Evolutionary conservation across 2,113 vertebrate species (phyloP).

Genomic region (Leptobrachium leishanense): DNA sequence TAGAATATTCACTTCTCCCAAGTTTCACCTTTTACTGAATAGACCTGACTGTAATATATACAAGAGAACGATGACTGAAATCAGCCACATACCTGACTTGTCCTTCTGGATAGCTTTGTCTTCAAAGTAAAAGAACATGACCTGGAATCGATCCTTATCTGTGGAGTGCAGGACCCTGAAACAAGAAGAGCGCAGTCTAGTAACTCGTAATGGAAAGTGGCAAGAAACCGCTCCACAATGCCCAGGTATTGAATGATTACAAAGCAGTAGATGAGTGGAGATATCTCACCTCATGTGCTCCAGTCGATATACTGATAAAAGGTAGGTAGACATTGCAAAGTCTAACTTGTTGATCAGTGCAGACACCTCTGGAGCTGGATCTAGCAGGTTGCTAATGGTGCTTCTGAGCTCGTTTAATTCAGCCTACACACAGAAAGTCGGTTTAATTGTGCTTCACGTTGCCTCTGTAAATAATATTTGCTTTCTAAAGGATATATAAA

Average conservation of each 20-base stretch:
- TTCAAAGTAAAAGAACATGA: conserved; percentile 97
- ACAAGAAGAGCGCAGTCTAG: background rate
- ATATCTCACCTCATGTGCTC: conserved; percentile 88
- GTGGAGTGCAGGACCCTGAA: conserved; percentile 86
- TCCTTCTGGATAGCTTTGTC: conserved; percentile 98
- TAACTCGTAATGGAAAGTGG: too few species aligned
- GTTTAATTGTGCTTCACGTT: too few species aligned
- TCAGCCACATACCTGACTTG: conserved; percentile 79
- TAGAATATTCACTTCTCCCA: too few species aligned
- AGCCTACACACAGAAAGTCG: conserved; percentile 67
- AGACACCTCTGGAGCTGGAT: conserved; percentile 87
- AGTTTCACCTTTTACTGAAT: too few species aligned
- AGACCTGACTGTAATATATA: too few species aligned
- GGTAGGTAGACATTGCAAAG: conserved; percentile 96
- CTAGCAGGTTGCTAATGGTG: conserved; percentile 90
- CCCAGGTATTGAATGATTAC: too few species aligned
- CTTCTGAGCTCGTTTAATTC: conserved; percentile 86
- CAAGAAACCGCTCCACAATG: too few species aligned
- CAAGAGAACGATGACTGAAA: too few species aligned
- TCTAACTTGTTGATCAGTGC: conserved; percentile 93
- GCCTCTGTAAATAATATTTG: too few species aligned
- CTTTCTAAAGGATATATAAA: background rate
- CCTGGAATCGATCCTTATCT: conserved; percentile 91
- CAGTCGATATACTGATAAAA: conserved; percentile 91
- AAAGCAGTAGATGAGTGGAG: background rate